Percentiles rank a stretch among this genome's conserved stretches.
Conservation (phyloP, 1,140 invertebrate species). For the Drosophila rufa region DNA sequence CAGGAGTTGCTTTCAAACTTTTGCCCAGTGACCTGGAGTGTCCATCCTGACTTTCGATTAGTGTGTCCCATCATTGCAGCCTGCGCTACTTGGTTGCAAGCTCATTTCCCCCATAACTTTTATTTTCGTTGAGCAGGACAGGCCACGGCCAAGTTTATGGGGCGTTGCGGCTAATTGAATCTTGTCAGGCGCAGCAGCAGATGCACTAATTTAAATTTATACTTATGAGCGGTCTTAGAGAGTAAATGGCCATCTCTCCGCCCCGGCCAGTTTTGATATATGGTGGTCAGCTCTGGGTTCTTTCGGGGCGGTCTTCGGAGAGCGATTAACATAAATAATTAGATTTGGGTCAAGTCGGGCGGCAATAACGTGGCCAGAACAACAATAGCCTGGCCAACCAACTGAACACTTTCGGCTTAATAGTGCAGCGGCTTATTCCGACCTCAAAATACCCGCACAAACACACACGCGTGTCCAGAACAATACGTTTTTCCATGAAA, state of each 20-base stretch:
- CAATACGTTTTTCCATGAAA: conserved; percentile 83
- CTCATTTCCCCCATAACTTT: conserved; percentile 28
- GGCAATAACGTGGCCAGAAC: conserved; percentile 36
- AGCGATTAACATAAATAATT: conserved; percentile 84
- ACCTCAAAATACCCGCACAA: conserved; percentile 58
- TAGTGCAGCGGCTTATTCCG: conserved; percentile 56
- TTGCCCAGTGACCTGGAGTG: conserved; percentile 61
- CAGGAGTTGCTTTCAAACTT: conserved; percentile 34
- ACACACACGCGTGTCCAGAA: conserved; percentile 33
- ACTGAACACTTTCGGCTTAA: conserved; percentile 52
- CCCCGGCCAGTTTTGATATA: conserved; percentile 61
- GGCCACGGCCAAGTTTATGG: neutral
- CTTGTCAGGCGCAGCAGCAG: conserved; percentile 27
- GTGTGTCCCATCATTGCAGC: conserved; percentile 33
- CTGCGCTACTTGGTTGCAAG: conserved; percentile 2
- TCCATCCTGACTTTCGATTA: conserved; percentile 65
- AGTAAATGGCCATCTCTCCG: neutral
- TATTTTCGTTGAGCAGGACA: conserved; percentile 3
- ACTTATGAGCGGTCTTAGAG: neutral
- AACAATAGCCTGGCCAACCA: conserved; percentile 22
- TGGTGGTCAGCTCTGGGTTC: conserved; percentile 1
- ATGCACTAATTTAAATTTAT: conserved; percentile 15
- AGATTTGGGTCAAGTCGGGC: conserved; percentile 63
- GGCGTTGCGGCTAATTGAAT: conserved; percentile 26
- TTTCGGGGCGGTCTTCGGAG: conserved; percentile 47